Conservation (phyloP, 1,140 invertebrate species). For the Drosophila paulistorum region DNA sequence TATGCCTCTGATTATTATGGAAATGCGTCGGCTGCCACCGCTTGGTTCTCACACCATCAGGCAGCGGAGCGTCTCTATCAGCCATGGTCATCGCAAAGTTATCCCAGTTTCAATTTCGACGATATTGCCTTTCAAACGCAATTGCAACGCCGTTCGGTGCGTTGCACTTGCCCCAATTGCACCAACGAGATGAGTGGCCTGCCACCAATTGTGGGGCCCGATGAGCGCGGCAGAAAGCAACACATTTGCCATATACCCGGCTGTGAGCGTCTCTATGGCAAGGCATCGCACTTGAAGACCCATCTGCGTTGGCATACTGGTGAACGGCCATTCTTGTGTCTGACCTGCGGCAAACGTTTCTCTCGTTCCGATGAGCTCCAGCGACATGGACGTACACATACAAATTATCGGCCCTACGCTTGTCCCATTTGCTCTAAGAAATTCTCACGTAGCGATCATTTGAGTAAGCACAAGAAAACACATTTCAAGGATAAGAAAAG, state of each 20-base stretch:
- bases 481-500: slow-evolving; percentile 85
- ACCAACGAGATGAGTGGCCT: slow-evolving; percentile 87
- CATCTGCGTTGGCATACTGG: slow-evolving; percentile 94
- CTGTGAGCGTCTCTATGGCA: slow-evolving; percentile 96
- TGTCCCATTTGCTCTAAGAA: slow-evolving; percentile 90
- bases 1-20: slow-evolving; percentile 80
- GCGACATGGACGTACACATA: slow-evolving; percentile 91
- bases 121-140: slow-evolving; percentile 81
- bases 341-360: slow-evolving; percentile 93
- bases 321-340: slow-evolving; percentile 89
- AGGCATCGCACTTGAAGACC: slow-evolving; percentile 95
- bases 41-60: slow-evolving; percentile 79
- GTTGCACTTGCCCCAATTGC: slow-evolving; percentile 89
- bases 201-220: slow-evolving; percentile 85
- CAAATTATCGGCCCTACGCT: slow-evolving; percentile 91
- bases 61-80: slow-evolving; percentile 67
- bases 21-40: slow-evolving; percentile 66
- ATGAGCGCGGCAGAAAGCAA: slow-evolving; percentile 87
- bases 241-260: slow-evolving; percentile 96
- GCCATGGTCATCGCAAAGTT: slow-evolving; percentile 77
- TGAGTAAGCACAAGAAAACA: slow-evolving; percentile 93
- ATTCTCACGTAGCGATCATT: slow-evolving; percentile 93
- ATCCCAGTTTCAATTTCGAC: slow-evolving; percentile 77
- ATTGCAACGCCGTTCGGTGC: slow-evolving; percentile 84
- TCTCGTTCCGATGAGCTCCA: slow-evolving; percentile 95